These are phyloP conservation scores for Eueremaeus valkanovi DNA, from an alignment of 2,888 invertebrate species.

Conservation along the genomic window DNA sequence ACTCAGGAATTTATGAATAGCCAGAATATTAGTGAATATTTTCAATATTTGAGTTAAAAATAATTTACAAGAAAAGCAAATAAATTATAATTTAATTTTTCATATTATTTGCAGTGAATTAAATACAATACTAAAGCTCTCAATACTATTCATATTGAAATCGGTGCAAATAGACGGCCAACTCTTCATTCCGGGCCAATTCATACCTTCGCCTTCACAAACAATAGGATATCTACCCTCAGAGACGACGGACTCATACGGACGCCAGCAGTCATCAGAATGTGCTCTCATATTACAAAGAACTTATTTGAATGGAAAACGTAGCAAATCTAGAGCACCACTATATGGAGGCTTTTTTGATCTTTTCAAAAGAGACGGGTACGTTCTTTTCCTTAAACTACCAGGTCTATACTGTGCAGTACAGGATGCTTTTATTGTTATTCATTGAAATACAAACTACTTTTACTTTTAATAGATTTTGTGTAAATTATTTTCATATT, in stretches of 20 bases:
- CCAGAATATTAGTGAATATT: too few relatives aligned
- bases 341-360: slow-evolving; percentile 37
- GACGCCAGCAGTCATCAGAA: slow-evolving; percentile 30
- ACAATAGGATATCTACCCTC: neutral
- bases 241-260: neutral
- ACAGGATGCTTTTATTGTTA: neutral
- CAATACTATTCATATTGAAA: neutral
- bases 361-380: slow-evolving; percentile 28
- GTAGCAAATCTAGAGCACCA: neutral
- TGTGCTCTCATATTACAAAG: slow-evolving; percentile 40
- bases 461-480: neutral
- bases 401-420: neutral
- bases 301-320: slow-evolving; percentile 31
- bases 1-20: too few relatives aligned
- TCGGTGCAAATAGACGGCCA: neutral
- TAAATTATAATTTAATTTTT: neutral
- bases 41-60: neutral
- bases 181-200: too few relatives aligned
- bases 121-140: neutral
- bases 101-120: neutral
- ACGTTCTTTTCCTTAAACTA: neutral
- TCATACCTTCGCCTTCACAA: neutral
- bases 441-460: neutral
- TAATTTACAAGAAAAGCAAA: neutral
- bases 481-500: neutral